A percentile compares a stretch with the other conserved stretches of the same genome.
phyloP scores from a whole-genome alignment of 1,140 invertebrate genomes.

The Oncopodura yosiiana region DNA sequence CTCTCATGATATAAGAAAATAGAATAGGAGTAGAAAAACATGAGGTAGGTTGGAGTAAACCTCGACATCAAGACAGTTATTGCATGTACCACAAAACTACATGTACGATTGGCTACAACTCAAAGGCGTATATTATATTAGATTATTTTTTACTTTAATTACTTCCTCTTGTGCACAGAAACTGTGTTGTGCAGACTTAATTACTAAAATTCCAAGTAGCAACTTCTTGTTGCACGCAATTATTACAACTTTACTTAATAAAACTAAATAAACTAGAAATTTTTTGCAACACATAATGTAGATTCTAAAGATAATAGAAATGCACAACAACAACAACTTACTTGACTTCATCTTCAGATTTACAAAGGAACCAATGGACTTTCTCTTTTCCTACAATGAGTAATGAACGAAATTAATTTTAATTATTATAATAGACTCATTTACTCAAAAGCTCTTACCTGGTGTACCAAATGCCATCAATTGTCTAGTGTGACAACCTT shows the following conservation, averaged over 20 bases:
- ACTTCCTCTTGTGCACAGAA: not conserved
- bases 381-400: too few relatives aligned
- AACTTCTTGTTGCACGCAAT: not conserved
- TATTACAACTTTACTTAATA: not conserved
- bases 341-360: conserved; percentile 56
- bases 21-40: too few relatives aligned
- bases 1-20: too few relatives aligned
- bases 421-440: too few relatives aligned
- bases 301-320: not conserved
- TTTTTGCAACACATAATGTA: not conserved
- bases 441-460: too few relatives aligned
- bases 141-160: not conserved
- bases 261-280: not conserved
- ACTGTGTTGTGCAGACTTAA: not conserved
- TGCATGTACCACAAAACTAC: too few relatives aligned
- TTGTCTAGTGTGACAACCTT: conserved; percentile 53
- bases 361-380: conserved; percentile 53
- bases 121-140: too few relatives aligned
- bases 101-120: too few relatives aligned
- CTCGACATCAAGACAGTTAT: too few relatives aligned
- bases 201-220: not conserved
- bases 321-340: conserved; percentile 38
- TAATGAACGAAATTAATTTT: too few relatives aligned
- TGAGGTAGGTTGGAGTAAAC: too few relatives aligned
- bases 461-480: conserved; percentile 60